Evolutionary conservation across 30 jellyfish, hydroid and myxozoan species (phyloP).

Genomic region (Aurelia sp.): DNA sequence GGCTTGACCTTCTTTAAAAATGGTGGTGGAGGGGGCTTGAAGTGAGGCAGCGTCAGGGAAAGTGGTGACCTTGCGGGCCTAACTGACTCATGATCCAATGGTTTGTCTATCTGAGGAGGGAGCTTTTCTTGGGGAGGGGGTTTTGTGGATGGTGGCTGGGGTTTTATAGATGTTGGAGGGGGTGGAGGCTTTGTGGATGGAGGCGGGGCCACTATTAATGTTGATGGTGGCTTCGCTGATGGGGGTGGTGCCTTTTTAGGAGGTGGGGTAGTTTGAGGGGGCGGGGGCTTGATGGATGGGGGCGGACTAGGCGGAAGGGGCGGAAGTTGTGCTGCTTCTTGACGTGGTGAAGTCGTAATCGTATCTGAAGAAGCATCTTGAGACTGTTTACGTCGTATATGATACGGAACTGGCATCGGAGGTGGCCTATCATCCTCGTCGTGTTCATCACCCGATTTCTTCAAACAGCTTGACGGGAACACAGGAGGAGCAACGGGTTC

Average conservation of each 20-base stretch:
- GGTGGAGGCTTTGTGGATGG: slow-evolving; percentile 13
- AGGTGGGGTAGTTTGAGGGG: slow-evolving; percentile 5
- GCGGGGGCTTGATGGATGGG: not conserved
- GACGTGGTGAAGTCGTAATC: not conserved
- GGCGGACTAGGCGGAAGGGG: slow-evolving; percentile 2
- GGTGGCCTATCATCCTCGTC: not conserved
- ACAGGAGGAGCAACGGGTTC: slow-evolving; percentile 50
- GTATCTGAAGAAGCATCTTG: not conserved
- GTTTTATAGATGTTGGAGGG: slow-evolving; percentile 18
- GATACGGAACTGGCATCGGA: slow-evolving; percentile 12
- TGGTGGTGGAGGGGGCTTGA: slow-evolving; percentile 64
- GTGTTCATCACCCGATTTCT: slow-evolving; percentile 6
- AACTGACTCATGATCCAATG: not conserved
- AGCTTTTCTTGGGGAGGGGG: slow-evolving; percentile 16
- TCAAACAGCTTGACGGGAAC: slow-evolving; percentile 17
- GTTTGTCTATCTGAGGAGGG: slow-evolving; percentile 4
- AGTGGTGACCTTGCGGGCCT: slow-evolving; percentile 1
- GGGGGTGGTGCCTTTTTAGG: slow-evolving; percentile 44
- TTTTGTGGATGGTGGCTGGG: slow-evolving; percentile 32
- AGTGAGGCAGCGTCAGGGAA: slow-evolving; percentile 34
- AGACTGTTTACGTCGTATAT: not conserved
- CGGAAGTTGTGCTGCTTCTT: not conserved
- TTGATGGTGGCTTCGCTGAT: slow-evolving; percentile 32
- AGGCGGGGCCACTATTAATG: slow-evolving; percentile 6
- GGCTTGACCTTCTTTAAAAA: not conserved